Conservation (phyloP, 2,797 vertebrate species). For the Netta rufina region DNA sequence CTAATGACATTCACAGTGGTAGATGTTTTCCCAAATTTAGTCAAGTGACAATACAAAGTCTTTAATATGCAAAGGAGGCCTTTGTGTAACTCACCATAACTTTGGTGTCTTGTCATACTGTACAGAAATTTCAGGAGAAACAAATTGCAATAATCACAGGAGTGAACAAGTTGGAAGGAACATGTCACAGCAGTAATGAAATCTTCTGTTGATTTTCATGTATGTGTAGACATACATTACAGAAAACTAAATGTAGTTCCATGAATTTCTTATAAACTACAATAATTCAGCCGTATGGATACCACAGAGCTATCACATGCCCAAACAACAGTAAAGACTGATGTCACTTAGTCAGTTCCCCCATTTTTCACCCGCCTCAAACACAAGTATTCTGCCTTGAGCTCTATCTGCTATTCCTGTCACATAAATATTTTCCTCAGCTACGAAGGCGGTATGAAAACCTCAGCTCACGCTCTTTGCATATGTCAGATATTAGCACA, state of each 20-base stretch:
- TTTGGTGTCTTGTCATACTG: constrained; percentile 51
- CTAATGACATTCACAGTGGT: constrained; percentile 38
- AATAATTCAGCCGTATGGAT: neutral
- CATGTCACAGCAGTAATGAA: neutral
- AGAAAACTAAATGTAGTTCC: neutral
- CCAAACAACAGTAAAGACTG: neutral
- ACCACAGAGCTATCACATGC: rapidly evolving
- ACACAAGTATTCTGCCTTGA: neutral
- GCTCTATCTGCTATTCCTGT: neutral
- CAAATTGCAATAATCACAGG: constrained; percentile 34
- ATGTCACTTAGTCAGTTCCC: neutral
- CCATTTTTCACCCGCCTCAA: neutral
- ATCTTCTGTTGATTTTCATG: neutral
- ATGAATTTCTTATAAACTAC: neutral
- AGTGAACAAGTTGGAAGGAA: neutral
- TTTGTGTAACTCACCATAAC: constrained; percentile 44
- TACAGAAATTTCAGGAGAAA: constrained; percentile 18
- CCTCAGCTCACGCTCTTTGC: rapidly evolving
- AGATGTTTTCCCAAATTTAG: constrained; percentile 56
- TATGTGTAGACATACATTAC: neutral
- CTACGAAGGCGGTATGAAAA: rapidly evolving
- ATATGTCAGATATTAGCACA: neutral
- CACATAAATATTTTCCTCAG: neutral
- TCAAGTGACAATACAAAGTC: constrained; percentile 43
- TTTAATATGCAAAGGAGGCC: constrained; percentile 65